Evolutionary conservation across 1,140 invertebrate genomes (phyloP), one percentile per base, ranked within the genome.

Genomic region (Hyles vespertilio): DNA sequence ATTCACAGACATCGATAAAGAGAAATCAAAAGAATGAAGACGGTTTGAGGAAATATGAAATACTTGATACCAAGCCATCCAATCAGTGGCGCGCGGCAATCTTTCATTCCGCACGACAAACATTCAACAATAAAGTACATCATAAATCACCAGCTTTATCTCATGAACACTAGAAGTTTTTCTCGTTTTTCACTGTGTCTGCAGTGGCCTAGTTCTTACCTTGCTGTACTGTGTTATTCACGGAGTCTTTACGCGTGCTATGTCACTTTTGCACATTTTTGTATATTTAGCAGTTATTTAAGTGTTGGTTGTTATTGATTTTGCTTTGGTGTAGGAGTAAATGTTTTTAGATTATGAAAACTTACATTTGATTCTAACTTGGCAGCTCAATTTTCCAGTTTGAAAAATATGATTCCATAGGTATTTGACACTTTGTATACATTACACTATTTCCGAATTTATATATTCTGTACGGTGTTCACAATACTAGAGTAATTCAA

Each of bases 121-220:
- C 61, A 56, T 58, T 58, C 61, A 55, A 60, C 62, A 61, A 69
- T 68, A 68, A 69, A 58, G 53, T 40, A 55, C 46, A 58, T 59
- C 63, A 65, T 69, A 69, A 65, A 69, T 69, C 67, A 65, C 58
- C 22, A 51, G 60, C 51, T 54, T 65, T 65, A 62, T 69, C 63
- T 59, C 45, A 55, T 54, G 49, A 58, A 56, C 59, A 59, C 64
- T 67, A 67, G 60, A 59, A 59, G 52, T 58, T 63, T 48, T 47
- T 55, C 54, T 43, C 56, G 33, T 54, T 62, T 56, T 62, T 59
- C 45, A 59, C 58, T 54, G 48, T 55, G 54, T 52, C 54, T 56
- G 3, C 32, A 55, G 61, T 59, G 52, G 8, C 52, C 52, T 36
- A 54, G 11, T 54, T 57, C 32, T 8, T 40, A 22, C 22, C 59